Conservation (phyloP, 2,797 vertebrate species). For the Ctenosaura bakeri region DNA sequence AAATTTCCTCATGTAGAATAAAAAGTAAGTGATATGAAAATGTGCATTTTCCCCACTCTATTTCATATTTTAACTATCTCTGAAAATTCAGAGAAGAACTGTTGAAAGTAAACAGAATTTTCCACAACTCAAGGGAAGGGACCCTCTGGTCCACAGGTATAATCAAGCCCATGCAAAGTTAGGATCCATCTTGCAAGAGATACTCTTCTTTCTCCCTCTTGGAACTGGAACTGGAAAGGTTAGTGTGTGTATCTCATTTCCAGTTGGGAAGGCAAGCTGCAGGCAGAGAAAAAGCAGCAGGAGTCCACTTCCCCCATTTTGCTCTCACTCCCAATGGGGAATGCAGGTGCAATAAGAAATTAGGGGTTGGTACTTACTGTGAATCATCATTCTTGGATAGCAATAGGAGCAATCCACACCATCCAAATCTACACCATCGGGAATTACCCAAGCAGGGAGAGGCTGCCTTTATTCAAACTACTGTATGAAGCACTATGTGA, state of each 20-base stretch:
- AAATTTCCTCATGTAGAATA: background rate
- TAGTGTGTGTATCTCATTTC: background rate
- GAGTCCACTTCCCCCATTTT: no score
- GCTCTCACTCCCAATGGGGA: no score
- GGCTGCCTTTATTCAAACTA: no score
- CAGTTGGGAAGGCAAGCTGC: background rate
- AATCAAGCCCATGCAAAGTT: background rate
- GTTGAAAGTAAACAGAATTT: background rate
- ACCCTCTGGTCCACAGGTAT: background rate
- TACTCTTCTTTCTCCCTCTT: background rate
- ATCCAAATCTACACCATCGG: no score
- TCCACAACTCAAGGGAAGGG: background rate
- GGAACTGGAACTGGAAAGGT: background rate
- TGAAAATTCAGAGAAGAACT: background rate
- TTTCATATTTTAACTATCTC: background rate
- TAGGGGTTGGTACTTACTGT: no score
- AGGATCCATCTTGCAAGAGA: background rate
- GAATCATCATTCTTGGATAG: no score
- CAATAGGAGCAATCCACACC: no score
- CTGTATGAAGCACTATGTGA: no score
- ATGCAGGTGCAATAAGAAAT: no score
- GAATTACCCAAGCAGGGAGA: no score
- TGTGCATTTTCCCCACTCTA: background rate
- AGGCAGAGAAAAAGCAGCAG: background rate
- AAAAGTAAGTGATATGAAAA: background rate